Percentiles rank a stretch among this genome's conserved stretches.
phyloP scores from a whole-genome alignment of 2,797 vertebrate genomes.

The Pelodytes ibericus region DNA sequence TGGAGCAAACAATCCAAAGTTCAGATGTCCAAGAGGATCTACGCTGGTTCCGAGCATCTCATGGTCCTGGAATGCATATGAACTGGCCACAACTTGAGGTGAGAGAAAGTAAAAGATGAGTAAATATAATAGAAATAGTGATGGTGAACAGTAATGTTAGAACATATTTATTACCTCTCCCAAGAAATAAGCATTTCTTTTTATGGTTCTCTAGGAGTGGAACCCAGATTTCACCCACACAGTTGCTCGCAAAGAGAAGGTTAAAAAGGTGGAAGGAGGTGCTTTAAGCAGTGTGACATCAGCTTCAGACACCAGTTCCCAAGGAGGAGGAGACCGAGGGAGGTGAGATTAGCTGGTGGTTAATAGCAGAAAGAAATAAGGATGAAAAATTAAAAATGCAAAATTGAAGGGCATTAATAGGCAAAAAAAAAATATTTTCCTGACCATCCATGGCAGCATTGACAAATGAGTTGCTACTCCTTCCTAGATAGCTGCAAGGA shows the following conservation, averaged over 20 bases:
- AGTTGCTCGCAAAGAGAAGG: slow-evolving; percentile 88
- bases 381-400: too few relatives aligned
- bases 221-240: slow-evolving; percentile 89
- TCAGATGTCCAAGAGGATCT: slow-evolving; percentile 91
- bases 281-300: slow-evolving; percentile 81
- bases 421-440: too few relatives aligned
- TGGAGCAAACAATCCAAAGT: slow-evolving; percentile 85
- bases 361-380: too few relatives aligned
- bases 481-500: too few relatives aligned
- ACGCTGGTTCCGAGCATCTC: slow-evolving; percentile 87
- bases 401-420: too few relatives aligned
- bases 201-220: slow-evolving; percentile 81
- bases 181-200: not conserved
- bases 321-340: slow-evolving; percentile 87
- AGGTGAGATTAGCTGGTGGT: slow-evolving; percentile 73
- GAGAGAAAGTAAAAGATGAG: slow-evolving; percentile 51
- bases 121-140: not conserved
- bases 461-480: too few relatives aligned
- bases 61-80: slow-evolving; percentile 94
- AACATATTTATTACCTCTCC: not conserved
- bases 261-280: slow-evolving; percentile 85
- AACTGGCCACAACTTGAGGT: slow-evolving; percentile 98
- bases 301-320: slow-evolving; percentile 82
- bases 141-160: not conserved
- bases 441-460: too few relatives aligned